Evolutionary conservation across 2,113 vertebrate genomes (phyloP), one percentile per base, ranked within the genome.

Genomic region (Pica pica): DNA sequence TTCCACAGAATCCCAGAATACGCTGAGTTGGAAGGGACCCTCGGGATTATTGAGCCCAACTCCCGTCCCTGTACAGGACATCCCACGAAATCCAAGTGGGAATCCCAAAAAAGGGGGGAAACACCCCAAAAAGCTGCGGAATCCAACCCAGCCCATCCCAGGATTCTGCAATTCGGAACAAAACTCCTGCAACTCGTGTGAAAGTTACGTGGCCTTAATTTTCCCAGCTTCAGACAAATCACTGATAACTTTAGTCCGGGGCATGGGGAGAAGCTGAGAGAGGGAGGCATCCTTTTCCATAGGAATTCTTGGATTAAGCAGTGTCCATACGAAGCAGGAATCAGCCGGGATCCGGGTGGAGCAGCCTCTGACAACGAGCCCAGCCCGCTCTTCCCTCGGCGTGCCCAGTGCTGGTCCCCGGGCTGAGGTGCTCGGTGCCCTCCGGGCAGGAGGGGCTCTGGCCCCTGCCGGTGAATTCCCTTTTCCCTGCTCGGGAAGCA

Each of bases 261-360:
- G 24, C 17, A 1, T 9, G 33, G 33, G 59, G 37, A 30, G 60
- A 21, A 19, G 49, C 14, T 64, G 49, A 2, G 16, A 20, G 23
- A 6, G 15, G 2, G 30, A 42, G n/a, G 6, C 16, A 18, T 12
- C 47, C 28, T 24, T 69, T 19, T 19, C 6, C 24, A 5, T 0
- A 4, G 65, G 31, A 73, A 10, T 7, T 4, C 16, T 19, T 19
- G 44, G 39, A 3, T 11, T 6, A 12, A 39, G 4, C 33, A 8
- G 46, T 3, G 44, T 9, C 61, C 8, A 0, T 1, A 3, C 13
- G n/a, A 44, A 0, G 4, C 4, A 1, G 68, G 59, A 12, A 7
- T 3, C 4, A 12, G 46, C 44, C 3, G 21, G 35, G n/a, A 19
- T 0, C 56, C 16, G 3, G 13, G 3, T 16, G 14, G 55, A 15